These are phyloP conservation scores for Tangara arthus DNA, from an alignment of 2,797 vertebrate species.

Conservation along the genomic window DNA sequence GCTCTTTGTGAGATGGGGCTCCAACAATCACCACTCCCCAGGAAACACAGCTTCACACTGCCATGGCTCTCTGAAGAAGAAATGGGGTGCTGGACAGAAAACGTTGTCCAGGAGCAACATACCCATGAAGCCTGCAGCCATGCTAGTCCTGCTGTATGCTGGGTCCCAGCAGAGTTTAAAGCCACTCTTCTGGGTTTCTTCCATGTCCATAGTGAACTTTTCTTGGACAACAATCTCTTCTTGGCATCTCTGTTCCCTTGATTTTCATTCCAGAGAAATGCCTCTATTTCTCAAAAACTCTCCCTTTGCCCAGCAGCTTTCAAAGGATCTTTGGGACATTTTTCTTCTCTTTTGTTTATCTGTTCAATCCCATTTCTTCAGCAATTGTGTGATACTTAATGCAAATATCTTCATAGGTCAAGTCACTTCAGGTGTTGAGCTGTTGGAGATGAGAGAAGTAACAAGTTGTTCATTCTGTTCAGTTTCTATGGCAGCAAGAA, in stretches of 20 bases:
- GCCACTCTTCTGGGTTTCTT: not conserved
- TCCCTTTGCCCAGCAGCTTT: not conserved
- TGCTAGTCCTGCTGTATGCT: not conserved
- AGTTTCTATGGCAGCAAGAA: constrained; percentile 52
- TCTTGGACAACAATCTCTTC: not conserved
- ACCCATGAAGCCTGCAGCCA: not conserved
- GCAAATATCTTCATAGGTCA: constrained; percentile 19
- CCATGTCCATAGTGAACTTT: not conserved
- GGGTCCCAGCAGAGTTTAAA: not conserved
- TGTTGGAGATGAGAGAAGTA: not conserved
- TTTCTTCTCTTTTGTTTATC: not conserved
- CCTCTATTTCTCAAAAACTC: not conserved
- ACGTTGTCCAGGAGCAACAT: not conserved
- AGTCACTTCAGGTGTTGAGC: not conserved
- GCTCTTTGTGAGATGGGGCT: not conserved
- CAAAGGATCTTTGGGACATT: not conserved
- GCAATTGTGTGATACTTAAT: not conserved
- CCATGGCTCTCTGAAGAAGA: not conserved
- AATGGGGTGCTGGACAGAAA: not conserved
- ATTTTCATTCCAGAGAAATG: not conserved
- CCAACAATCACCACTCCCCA: not conserved
- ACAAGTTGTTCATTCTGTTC: not conserved
- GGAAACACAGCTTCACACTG: not conserved
- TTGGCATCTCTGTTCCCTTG: not conserved
- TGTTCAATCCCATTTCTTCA: not conserved